These are phyloP conservation scores for Idaea aversata DNA, from an alignment of 2,888 invertebrate genomes.

Conservation along the genomic window DNA sequence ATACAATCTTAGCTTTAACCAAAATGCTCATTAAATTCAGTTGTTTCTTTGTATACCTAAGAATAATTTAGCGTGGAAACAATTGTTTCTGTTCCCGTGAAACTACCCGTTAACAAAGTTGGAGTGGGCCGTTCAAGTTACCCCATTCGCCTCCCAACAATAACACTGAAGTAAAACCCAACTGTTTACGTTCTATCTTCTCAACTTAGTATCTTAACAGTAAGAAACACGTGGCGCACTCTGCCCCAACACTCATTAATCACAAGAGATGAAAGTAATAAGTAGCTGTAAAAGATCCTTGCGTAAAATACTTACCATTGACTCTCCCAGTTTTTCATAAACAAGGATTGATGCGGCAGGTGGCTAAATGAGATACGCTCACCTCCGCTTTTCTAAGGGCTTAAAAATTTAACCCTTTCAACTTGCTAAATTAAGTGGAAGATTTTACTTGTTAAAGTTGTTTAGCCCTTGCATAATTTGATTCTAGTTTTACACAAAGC, in stretches of 20 bases:
- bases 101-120: conserved; percentile 5
- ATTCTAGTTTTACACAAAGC: conserved; percentile 11
- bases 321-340: conserved; percentile 40
- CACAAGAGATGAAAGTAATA: conserved; percentile 61
- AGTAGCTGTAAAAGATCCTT: conserved; percentile 54
- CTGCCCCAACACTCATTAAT: conserved; percentile 71
- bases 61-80: conserved; percentile 4
- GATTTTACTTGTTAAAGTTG: conserved; percentile 18
- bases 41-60: neutral
- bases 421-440: conserved; percentile 19
- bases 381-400: conserved; percentile 27
- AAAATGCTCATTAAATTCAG: neutral
- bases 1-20: conserved; percentile 12
- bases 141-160: conserved; percentile 27
- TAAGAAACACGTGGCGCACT: conserved; percentile 62
- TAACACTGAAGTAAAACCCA: conserved; percentile 43
- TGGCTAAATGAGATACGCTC: conserved; percentile 33
- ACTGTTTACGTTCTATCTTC: conserved; percentile 45
- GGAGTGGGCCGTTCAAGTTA: conserved; percentile 22
- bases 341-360: conserved; percentile 46
- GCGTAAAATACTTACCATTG: conserved; percentile 23
- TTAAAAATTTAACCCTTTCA: conserved; percentile 31
- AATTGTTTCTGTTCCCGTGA: conserved; percentile 8
- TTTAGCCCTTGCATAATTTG: conserved; percentile 17
- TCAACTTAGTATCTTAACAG: conserved; percentile 42